Base-by-base conservation (phyloP, 2,797 vertebrate species). In the Varecia variegata region DNA sequence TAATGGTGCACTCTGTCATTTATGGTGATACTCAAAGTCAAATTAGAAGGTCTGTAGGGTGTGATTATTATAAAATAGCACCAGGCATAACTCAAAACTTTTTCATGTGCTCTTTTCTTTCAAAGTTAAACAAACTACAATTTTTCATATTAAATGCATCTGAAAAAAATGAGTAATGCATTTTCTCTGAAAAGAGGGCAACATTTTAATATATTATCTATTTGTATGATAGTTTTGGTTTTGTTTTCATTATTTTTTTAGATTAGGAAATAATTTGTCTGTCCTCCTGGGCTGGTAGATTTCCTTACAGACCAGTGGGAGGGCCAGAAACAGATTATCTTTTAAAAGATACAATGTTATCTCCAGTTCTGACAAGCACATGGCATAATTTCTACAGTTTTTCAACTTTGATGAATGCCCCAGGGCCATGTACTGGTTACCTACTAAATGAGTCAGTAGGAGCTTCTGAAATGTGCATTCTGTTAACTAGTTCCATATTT, bases 181-280 rank as follows among this genome's bases (percentile, higher is more conserved):
- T 83, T 81, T 90, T 80, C 40, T 84, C 45, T 68, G 32, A 58
- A 67, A 97, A 89, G 52, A 32, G 7, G 7, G 3, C 17, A 90
- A 17, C 9, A 5, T 76, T 89, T 96, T 83, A 47, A 54, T 50
- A 12, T 23, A 43, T 60, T 4, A 50, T 65, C 47, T 56, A 80
- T 74, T 62, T 91, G 5, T 91, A 4, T 56, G 15, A 30, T 35
- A 50, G 91, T 92, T 87, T 86, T 70, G 3, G 5, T 50, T 76
- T 90, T 77, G 2, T 79, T 96, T 79, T 56, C 47, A 40, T 65
- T 79, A 27, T 71, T 96, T 93, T 50, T 70, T 93, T 73, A 65
- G 17, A 30, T 18, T 70, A 50, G 71, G 65, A 94, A 92, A 45
- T 90, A 85, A 65, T 83, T 79, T 90, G 6, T 74, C 12, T 79